Evolutionary conservation across 2,888 invertebrate genomes (phyloP), one percentile per base, ranked within the genome.

Genomic region (Erannis defoliaria): DNA sequence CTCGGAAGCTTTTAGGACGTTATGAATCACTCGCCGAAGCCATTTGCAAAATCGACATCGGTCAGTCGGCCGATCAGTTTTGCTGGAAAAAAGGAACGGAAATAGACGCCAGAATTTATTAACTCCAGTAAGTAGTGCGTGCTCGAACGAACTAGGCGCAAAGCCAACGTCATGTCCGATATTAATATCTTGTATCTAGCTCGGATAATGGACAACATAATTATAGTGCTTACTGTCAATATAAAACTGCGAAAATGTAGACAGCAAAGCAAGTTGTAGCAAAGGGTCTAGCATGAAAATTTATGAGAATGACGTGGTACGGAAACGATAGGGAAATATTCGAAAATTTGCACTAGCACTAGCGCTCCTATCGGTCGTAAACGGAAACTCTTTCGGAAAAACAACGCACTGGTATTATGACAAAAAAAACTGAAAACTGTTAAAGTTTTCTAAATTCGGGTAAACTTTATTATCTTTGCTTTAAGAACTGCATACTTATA

Each of bases 21-120:
- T 33, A 49, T 14, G 46, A 46, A 59, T 64, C 43, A 43, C 37
- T 58, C 40, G 16, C 21, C 38, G 16, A 31, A 53, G 49, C 56
- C 42, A 55, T 55, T 62, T 58, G 56, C 46, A 65, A 62, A 67
- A 64, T 66, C 57, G 66, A 65, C 68, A 64, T 67, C 62, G 69
- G 64, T 70, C 65, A 67, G 63, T 70, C 68, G 53, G 33, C 23
- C 68, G 73, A 70, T 64, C 74, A 68, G 68, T 72, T 75, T 72
- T 75, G 56, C 66, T 70, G 73, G 76, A 82, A 82, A 83, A 84
- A 76, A 73, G 66, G 70, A 67, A 80, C 82, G 75, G 76, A 86
- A 88, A 87, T 88, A 88, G 80, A 78, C 53, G 69, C 64, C 61
- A 68, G 70, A 79, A 87, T 88, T 86, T 88, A 87, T 88, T 78